Evolutionary conservation across 2,113 vertebrate genomes (phyloP).

Genomic region (Stercorarius parasiticus): DNA sequence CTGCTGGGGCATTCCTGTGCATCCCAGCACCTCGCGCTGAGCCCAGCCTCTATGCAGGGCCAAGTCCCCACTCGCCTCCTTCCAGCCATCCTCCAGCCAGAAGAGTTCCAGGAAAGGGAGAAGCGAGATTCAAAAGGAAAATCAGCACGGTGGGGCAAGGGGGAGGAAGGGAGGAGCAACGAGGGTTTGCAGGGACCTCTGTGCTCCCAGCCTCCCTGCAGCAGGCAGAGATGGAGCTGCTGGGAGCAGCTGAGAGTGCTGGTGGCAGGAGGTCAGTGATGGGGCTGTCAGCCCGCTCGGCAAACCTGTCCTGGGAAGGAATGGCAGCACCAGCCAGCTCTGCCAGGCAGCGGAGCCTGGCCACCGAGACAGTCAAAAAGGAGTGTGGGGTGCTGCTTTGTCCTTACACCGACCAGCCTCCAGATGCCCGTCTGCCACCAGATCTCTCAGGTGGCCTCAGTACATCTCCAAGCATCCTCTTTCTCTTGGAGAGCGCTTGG

Average conservation of each 20-base stretch:
- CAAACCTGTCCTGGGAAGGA: neutral
- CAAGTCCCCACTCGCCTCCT: neutral
- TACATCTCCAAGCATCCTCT: neutral
- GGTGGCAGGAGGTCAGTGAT: neutral
- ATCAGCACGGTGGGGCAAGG: rapidly evolving
- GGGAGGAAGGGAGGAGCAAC: neutral
- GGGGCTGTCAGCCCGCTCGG: neutral
- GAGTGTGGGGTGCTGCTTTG: neutral
- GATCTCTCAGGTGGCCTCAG: neutral
- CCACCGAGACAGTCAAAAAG: neutral
- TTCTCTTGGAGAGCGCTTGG: neutral
- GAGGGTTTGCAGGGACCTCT: neutral
- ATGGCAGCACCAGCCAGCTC: neutral
- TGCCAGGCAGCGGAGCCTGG: neutral
- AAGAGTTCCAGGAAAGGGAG: neutral
- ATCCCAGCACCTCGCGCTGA: neutral
- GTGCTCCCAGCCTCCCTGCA: neutral
- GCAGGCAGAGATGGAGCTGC: neutral
- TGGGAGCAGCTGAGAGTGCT: neutral
- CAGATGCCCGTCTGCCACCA: rapidly evolving
- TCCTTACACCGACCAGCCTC: neutral
- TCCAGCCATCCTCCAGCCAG: neutral
- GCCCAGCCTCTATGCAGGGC: neutral
- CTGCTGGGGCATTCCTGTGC: neutral
- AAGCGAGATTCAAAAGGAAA: neutral